Conservation (phyloP, 2,113 vertebrate genomes). For the Xyliphius kryptos region DNA sequence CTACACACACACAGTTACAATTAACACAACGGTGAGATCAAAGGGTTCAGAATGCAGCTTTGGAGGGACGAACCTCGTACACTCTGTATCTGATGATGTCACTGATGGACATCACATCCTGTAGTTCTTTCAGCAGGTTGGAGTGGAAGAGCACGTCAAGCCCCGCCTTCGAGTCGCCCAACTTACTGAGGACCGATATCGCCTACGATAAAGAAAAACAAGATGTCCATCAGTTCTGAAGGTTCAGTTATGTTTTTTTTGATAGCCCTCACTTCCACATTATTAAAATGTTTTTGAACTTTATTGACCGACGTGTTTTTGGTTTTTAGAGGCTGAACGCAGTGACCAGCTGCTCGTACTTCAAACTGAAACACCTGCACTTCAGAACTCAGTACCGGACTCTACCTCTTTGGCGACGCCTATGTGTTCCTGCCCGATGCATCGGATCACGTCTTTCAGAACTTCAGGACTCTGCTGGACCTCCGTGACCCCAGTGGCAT, state of each 20-base stretch:
- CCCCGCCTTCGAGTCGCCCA: slow-evolving; percentile 73
- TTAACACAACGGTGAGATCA: too few species aligned
- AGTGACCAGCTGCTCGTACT: too few species aligned
- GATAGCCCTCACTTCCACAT: too few species aligned
- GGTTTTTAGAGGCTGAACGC: too few species aligned
- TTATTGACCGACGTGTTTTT: too few species aligned
- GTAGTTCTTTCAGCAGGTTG: slow-evolving; percentile 73
- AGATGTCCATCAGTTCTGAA: not conserved
- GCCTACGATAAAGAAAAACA: slow-evolving; percentile 63
- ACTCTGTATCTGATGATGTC: slow-evolving; percentile 85
- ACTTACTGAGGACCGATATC: slow-evolving; percentile 72
- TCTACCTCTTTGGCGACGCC: slow-evolving; percentile 84
- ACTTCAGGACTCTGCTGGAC: slow-evolving; percentile 73
- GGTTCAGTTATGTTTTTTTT: too few species aligned
- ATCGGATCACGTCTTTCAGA: slow-evolving; percentile 71
- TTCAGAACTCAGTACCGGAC: not conserved
- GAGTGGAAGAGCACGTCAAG: slow-evolving; percentile 80
- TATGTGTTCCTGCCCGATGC: slow-evolving; percentile 81
- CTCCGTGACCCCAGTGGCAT: slow-evolving; percentile 68
- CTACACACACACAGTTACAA: slow-evolving; percentile 54
- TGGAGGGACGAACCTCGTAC: slow-evolving; percentile 74
- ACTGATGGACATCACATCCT: slow-evolving; percentile 76
- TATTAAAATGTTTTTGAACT: too few species aligned
- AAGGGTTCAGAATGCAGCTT: too few species aligned
- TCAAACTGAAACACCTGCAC: not conserved